phyloP scores from a whole-genome alignment of 2,888 invertebrate genomes.

The Zaprionus bogoriensis region DNA sequence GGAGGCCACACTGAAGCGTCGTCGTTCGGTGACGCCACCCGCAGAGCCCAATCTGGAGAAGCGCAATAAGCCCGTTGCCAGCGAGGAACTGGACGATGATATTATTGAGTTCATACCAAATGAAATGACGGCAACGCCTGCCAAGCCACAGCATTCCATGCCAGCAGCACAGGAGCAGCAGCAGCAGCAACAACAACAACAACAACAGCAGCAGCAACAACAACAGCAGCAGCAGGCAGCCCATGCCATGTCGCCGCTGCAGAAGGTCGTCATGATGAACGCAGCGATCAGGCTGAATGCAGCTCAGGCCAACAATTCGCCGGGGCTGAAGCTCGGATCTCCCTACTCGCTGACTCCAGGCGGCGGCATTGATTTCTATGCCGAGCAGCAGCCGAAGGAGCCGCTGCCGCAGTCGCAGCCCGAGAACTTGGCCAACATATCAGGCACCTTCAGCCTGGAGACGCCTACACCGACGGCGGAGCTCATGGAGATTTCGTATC shows the following conservation, averaged over 20 bases:
- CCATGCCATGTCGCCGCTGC: background rate
- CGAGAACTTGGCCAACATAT: constrained; percentile 21
- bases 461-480: constrained; percentile 44
- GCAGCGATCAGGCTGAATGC: background rate
- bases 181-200: background rate
- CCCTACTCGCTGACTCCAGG: constrained; percentile 31
- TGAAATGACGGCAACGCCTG: constrained; percentile 2
- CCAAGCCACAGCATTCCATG: background rate
- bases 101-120: constrained; percentile 37
- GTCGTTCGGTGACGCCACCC: constrained; percentile 51
- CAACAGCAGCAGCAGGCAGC: background rate
- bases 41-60: constrained; percentile 14
- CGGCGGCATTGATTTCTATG: constrained; percentile 13
- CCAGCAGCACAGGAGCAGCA: background rate
- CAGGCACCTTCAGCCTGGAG: constrained; percentile 41
- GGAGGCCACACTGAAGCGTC: constrained; percentile 42
- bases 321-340: constrained; percentile 28
- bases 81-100: constrained; percentile 40
- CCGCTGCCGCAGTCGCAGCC: constrained; percentile 9
- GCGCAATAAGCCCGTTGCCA: constrained; percentile 6
- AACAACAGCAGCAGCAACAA: background rate
- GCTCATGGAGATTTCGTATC: constrained; percentile 51
- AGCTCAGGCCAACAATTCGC: background rate
- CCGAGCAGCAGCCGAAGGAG: constrained; percentile 4
- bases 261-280: constrained; percentile 6